Evolutionary conservation across 2,797 vertebrate species (phyloP).

Genomic region (Rhabdomys pumilio): DNA sequence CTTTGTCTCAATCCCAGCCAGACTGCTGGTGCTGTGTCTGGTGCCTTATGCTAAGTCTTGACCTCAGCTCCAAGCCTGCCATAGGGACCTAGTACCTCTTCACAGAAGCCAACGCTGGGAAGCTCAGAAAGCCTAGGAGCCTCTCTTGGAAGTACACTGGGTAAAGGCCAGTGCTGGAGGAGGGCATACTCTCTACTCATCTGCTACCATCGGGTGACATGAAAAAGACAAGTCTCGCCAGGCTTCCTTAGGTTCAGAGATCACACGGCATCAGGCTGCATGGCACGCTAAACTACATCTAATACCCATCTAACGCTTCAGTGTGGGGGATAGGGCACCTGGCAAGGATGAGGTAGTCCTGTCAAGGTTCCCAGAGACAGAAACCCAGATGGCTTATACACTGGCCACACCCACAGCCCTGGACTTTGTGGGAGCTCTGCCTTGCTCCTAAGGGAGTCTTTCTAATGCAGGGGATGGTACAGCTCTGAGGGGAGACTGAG

Average conservation of each 20-base stretch:
- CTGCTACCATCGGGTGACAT: neutral
- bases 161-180: neutral
- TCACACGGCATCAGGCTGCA: neutral
- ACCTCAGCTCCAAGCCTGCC: neutral
- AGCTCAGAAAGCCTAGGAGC: neutral
- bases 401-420: neutral
- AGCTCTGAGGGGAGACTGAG: accelerated
- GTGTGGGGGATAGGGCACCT: neutral
- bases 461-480: accelerated
- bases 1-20: neutral
- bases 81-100: neutral
- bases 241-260: neutral
- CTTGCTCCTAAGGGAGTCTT: neutral
- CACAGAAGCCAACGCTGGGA: neutral
- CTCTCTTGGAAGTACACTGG: accelerated
- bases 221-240: neutral
- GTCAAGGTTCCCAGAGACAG: neutral
- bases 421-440: neutral
- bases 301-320: neutral
- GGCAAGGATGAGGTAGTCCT: neutral
- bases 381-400: neutral
- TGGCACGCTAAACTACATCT: neutral
- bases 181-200: neutral
- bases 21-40: neutral
- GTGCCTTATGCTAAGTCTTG: neutral